Evolutionary conservation across 2,888 invertebrate genomes (phyloP), one percentile per base, ranked within the genome.

Genomic region (Drosophila paranaensis): DNA sequence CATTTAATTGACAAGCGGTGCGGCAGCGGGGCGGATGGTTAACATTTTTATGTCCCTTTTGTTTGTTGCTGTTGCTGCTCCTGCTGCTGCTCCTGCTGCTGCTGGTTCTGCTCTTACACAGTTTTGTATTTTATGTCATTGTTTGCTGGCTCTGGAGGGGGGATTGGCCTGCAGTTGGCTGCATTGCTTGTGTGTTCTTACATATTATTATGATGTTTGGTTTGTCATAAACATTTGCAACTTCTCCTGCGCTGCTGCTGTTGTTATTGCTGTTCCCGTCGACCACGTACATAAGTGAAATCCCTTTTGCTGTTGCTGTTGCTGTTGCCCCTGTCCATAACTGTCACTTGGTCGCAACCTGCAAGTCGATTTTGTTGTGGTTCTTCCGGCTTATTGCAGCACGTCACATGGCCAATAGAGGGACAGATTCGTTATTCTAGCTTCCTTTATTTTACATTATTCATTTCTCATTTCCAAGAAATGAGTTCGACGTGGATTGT

Each of bases 191-290:
- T 78, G 56, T 77, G 65, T 50, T 65, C 60, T 56, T 64, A 71
- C 79, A 79, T 73, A 82, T 85, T 87, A 84, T 87, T 87, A 87
- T 84, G 84, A 75, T 85, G 86, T 82, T 87, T 85, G 80, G 83
- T 83, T 88, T 88, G 86, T 86, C 86, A 86, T 86, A 88, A 87
- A 87, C 88, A 87, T 88, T 87, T 88, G 88, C 88, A 77, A 72
- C 83, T 78, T 81, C 85, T 81, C 71, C 79, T 66, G 62, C 45
- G 20, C 56, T 25, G 45, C 51, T 20, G 39, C 25, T 30, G 5
- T 20, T 42, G 54, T 48, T 43, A 11, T 25, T 50, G 33, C 33
- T 16, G n/a, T 10, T 33, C n/a, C 33, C 11, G 39, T 33, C 74
- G 37, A 69, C 79, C 77, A 70, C 69, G 70, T 65, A 56, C 77